Evolutionary conservation across 2,888 invertebrate species (phyloP), one percentile per base, ranked within the genome.

Genomic region (Suillia variegata): DNA sequence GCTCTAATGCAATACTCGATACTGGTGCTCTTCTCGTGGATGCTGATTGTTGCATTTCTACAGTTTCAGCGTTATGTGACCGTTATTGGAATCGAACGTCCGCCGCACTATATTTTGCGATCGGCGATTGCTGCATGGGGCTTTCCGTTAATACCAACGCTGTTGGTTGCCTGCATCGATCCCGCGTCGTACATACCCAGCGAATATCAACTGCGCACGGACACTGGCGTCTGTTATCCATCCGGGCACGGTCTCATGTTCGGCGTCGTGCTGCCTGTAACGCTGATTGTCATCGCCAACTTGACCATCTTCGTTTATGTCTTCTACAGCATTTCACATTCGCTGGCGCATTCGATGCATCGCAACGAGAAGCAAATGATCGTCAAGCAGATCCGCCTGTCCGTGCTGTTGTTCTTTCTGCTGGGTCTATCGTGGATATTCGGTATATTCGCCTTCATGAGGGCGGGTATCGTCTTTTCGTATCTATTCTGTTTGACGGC

Each of bases 11-110:
- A 90, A 70, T 90, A 89, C 75, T 86, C 88, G 18, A 85, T 90
- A 33, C 78, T 90, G 49, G 85, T 88, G 1, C 85, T 88, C 62
- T 90, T 90, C 70, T 85, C 85, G 70, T 90, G 90, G 90, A 90
- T 90, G 89, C 77, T 89, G 20, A 87, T 90, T 57, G 87, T 89
- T 57, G 89, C 88, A 1, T 80, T 87, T 52, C 79, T 89, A 58
- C 89, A 89, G 75, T 90, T 89, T 74, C 84, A 88, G 57, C 84
- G 88, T 52, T 89, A 89, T 68, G 90, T 90, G 1, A 85, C 86
- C 61, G 87, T 89, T 0, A 81, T 89, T 52, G 88, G 88, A 3
- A 70, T 74, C 6, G 84, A 80, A 12, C 80, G 86, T 38, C 87
- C 87, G 5, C 83, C 85, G 0, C 82, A 86, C 62, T 89, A 88